Conservation (phyloP, 2,113 vertebrate genomes). For the Pedetes capensis region DNA sequence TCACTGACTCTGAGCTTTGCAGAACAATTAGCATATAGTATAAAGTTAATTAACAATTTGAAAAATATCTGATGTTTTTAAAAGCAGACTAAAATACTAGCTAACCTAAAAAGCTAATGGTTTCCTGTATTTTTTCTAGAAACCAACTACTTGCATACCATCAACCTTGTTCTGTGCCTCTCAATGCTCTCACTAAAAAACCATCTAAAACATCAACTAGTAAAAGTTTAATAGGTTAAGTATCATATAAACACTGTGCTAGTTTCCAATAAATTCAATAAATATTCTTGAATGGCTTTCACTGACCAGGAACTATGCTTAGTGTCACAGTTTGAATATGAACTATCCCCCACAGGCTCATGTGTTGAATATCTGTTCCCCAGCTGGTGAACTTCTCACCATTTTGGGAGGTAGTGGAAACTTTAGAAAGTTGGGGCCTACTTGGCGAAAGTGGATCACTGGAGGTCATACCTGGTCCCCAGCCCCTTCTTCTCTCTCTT, state of each 20-base stretch:
- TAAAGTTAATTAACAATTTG: constrained; percentile 25
- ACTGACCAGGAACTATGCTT: neutral
- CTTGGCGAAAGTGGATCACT: neutral
- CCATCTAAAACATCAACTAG: neutral
- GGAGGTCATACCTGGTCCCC: too few species aligned
- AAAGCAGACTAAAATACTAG: constrained; percentile 17
- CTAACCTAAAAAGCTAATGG: neutral
- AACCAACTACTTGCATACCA: neutral
- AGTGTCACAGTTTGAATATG: neutral
- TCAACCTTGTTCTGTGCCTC: neutral
- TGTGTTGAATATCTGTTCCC: neutral
- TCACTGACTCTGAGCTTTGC: neutral
- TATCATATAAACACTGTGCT: constrained; percentile 17
- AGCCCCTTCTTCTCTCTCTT: too few species aligned
- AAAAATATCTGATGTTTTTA: constrained; percentile 27
- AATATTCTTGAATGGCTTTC: neutral
- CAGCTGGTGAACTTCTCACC: neutral
- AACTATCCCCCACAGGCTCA: neutral
- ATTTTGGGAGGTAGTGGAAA: neutral
- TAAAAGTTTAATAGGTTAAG: neutral
- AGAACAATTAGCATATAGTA: constrained; percentile 21
- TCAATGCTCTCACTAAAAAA: neutral
- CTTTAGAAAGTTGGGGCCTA: too few species aligned
- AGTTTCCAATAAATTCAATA: constrained; percentile 29
- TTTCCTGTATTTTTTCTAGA: neutral